phyloP scores from a whole-genome alignment of 2,113 vertebrate species.

The Astatoreochromis straeleni region DNA sequence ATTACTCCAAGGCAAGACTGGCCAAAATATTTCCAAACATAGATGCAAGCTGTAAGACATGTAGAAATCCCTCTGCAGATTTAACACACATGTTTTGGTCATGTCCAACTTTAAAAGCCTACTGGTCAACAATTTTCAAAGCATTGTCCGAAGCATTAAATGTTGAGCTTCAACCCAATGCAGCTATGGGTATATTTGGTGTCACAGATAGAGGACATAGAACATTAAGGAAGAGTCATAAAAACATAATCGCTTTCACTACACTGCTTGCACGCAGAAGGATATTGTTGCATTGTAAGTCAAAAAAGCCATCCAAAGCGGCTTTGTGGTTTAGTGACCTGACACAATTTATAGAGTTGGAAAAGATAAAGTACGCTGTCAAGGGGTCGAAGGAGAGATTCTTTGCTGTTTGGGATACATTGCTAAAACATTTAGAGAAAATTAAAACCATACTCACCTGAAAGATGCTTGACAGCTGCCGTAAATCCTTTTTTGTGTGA shows the following conservation, averaged over 20 bases:
- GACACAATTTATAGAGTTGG: too few species aligned
- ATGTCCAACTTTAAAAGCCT: not conserved
- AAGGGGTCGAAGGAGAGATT: not conserved
- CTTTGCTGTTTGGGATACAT: not conserved
- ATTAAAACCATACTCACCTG: accelerated
- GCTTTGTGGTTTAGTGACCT: too few species aligned
- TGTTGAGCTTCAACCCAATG: too few species aligned
- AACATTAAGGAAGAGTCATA: too few species aligned
- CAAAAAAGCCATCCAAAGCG: accelerated
- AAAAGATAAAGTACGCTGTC: accelerated
- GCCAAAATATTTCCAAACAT: too few species aligned
- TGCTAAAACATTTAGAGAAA: not conserved
- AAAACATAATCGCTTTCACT: accelerated
- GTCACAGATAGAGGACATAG: accelerated
- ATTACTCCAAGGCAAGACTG: too few species aligned
- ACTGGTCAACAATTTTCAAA: not conserved
- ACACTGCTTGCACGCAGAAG: too few species aligned
- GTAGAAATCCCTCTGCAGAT: too few species aligned
- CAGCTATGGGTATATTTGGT: accelerated
- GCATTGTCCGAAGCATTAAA: accelerated
- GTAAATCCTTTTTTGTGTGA: not conserved
- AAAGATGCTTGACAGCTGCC: not conserved
- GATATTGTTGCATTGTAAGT: too few species aligned
- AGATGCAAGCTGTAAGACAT: accelerated
- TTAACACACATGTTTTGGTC: accelerated